Percentiles rank a stretch among this genome's conserved stretches.
Conservation (phyloP, 2,113 vertebrate genomes). For the Lamprologus sp. region DNA sequence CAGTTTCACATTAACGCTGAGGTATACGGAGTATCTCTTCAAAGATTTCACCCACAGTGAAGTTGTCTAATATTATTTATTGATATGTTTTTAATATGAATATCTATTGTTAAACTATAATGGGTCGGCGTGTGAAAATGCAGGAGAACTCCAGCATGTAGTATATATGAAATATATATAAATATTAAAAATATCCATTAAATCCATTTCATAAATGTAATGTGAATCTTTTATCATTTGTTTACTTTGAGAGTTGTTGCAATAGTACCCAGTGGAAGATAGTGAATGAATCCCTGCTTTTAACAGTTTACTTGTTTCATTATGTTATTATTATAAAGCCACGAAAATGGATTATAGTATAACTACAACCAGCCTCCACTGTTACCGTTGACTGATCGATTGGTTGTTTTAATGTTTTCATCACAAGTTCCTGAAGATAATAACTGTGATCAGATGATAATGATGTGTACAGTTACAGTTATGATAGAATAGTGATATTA, state of each 20-base stretch:
- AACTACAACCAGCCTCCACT: background rate
- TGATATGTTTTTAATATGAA: background rate
- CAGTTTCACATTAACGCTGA: background rate
- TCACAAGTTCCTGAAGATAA: background rate
- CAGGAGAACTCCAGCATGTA: background rate
- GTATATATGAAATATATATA: background rate
- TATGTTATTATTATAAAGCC: background rate
- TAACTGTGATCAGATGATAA: background rate
- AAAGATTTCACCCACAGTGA: background rate
- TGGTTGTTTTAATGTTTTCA: background rate
- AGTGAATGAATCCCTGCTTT: background rate
- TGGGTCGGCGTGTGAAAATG: background rate
- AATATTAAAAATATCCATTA: background rate
- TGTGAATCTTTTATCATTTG: background rate
- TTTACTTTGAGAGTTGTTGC: background rate
- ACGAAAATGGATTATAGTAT: background rate
- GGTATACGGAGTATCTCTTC: fast-evolving
- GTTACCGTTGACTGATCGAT: background rate
- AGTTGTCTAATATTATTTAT: background rate
- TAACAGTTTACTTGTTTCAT: background rate
- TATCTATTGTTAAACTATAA: background rate
- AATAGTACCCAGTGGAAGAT: background rate
- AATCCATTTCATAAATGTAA: background rate
- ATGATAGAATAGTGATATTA: background rate
- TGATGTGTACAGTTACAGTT: background rate